phyloP scores from a whole-genome alignment of 2,888 invertebrate genomes.

The Andrena chrysosceles region DNA sequence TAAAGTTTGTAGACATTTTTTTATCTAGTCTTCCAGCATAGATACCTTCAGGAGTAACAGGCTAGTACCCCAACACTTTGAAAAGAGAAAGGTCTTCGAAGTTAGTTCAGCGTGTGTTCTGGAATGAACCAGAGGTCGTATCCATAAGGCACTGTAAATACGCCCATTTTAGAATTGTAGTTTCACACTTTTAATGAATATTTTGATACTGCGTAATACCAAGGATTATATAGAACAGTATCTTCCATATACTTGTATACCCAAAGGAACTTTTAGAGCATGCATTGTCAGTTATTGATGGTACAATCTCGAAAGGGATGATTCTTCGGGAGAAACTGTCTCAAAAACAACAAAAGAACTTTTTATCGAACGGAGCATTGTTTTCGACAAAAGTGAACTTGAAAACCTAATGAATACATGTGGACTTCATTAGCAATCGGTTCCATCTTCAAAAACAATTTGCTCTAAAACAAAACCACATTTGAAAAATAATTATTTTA shows the following conservation, averaged over 20 bases:
- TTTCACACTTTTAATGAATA: slow-evolving; percentile 42
- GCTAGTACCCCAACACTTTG: slow-evolving; percentile 25
- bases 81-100: slow-evolving; percentile 32
- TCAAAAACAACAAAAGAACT: no score
- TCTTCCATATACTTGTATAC: slow-evolving; percentile 44
- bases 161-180: slow-evolving; percentile 46
- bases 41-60: slow-evolving; percentile 57
- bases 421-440: no score
- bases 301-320: no score
- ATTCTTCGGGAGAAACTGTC: no score
- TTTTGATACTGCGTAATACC: slow-evolving; percentile 58
- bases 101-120: slow-evolving; percentile 44
- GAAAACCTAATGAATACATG: no score
- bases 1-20: slow-evolving; percentile 74
- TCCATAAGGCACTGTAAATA: slow-evolving; percentile 65
- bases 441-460: no score
- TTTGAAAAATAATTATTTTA: no score
- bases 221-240: slow-evolving; percentile 55
- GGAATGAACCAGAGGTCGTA: slow-evolving; percentile 42
- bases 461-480: no score
- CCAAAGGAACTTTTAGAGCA: slow-evolving; percentile 48
- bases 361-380: no score
- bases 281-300: neutral
- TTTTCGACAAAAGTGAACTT: no score
- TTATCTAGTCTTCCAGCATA: slow-evolving; percentile 81